Evolutionary conservation across 1,140 invertebrate species (phyloP), one percentile per base, ranked within the genome.

Genomic region (Fragariocoptes setiger): DNA sequence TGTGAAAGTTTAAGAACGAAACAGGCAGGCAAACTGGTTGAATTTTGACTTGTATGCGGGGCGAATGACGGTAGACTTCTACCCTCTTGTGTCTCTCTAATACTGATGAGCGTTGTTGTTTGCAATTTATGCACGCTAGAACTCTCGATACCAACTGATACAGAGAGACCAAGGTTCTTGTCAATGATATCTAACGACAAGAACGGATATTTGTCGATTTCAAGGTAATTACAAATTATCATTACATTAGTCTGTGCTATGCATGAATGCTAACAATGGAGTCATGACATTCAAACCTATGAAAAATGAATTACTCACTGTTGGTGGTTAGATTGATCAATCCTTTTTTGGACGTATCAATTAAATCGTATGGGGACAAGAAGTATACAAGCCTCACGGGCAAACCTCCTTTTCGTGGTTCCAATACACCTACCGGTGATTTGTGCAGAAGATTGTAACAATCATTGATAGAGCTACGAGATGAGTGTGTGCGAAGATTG

Each of bases 371-470:
- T 0, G 80, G 80, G n/a, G 78, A 76, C 16, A 90, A 76, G 54
- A 88, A 88, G 56, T 86, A 94, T 0, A 77, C 85, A 13, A 92
- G 56, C 50, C 76, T 76, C 74, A 88, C 79, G 0, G 82, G 74
- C 54, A 85, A 78, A 60, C 62, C 65, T 49, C 64, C 64, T 46
- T 57, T 53, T 22, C 65, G 47, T 19, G 57, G 57, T 44, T 63
- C 52, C 19, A 67, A 47, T 37, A 67, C 58, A 19, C 83, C 85
- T 46, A 90, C 72, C 21, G 79, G 71, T 47, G 76, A 82, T 56
- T 80, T 82, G 53, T 80, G 75, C 38, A 92, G 71, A 37, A 83
- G 62, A 48, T 73, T 72, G 53, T 76, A 74, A 1, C 77, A 74
- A 47, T 86, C 79, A 54, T 74, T 79, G 18, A 64, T 61, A 37